These are phyloP conservation scores for Andrena trimmerana DNA, from an alignment of 2,888 invertebrate genomes.

Conservation along the genomic window DNA sequence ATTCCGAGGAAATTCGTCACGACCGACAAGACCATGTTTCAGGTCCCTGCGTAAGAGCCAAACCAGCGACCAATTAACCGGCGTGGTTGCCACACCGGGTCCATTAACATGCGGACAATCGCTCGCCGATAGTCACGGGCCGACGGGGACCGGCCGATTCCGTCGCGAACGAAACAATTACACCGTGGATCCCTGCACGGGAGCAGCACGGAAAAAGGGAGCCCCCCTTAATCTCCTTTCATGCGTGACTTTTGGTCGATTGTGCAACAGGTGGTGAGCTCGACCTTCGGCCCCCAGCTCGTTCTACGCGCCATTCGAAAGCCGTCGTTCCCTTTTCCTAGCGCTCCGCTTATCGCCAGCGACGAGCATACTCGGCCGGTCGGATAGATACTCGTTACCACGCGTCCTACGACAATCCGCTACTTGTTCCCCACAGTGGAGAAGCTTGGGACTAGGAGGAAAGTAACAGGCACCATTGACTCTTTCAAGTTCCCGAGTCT, in stretches of 20 bases:
- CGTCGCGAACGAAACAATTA: conserved; percentile 38
- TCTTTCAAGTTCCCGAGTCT: no score
- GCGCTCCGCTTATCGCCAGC: neutral
- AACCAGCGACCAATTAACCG: conserved; percentile 32
- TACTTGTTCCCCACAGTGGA: no score
- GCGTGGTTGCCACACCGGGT: conserved; percentile 27
- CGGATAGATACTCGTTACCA: neutral
- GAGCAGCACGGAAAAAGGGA: conserved; percentile 8
- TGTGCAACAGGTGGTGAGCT: conserved; percentile 70
- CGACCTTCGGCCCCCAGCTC: conserved; percentile 63
- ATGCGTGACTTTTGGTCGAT: conserved; percentile 71
- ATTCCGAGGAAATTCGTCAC: conserved; percentile 6
- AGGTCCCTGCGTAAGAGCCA: no score
- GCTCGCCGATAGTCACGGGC: conserved; percentile 47
- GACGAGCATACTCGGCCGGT: conserved; percentile 3
- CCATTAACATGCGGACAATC: conserved; percentile 45
- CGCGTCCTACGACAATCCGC: no score
- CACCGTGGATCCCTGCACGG: conserved; percentile 21
- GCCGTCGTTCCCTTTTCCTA: conserved; percentile 37
- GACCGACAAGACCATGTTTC: conserved; percentile 1
- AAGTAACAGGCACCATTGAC: no score
- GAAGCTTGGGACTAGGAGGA: no score
- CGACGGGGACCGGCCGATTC: conserved; percentile 33
- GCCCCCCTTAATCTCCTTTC: conserved; percentile 68
- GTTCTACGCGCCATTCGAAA: conserved; percentile 59